A percentile compares a stretch with the other conserved stretches of the same genome.
Evolutionary conservation across 2,797 vertebrate genomes (phyloP).

Genomic region (Mycteria americana): DNA sequence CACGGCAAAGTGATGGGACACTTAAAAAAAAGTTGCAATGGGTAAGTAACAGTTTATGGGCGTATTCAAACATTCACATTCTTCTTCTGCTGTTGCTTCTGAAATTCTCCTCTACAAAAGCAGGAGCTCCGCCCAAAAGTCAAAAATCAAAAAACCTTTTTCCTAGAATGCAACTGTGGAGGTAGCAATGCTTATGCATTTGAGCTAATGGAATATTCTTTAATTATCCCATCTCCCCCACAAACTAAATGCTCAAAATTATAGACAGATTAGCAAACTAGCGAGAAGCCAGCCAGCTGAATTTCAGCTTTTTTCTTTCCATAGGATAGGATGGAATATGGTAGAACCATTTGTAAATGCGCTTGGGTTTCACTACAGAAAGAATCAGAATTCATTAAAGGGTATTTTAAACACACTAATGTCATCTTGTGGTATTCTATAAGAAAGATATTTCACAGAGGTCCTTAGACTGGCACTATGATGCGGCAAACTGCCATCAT

Average conservation of each 20-base stretch:
- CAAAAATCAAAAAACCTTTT: neutral
- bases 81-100: neutral
- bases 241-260: neutral
- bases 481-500: neutral
- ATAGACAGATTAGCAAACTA: neutral
- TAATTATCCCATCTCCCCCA: neutral
- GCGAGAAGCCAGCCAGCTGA: neutral
- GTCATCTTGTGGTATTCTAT: neutral
- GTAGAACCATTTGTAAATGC: neutral
- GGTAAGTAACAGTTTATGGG: neutral
- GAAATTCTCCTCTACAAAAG: neutral
- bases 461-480: neutral
- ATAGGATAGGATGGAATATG: neutral
- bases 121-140: accelerated
- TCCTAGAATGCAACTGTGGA: neutral
- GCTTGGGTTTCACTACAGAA: neutral
- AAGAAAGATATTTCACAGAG: neutral
- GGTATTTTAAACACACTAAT: neutral
- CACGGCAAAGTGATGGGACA: neutral
- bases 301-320: neutral
- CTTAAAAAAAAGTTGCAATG: neutral
- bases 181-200: neutral
- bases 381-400: neutral
- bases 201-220: neutral
- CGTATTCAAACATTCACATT: neutral